Conservation (phyloP, 2,113 vertebrate genomes). For the Isichthys henryi region DNA sequence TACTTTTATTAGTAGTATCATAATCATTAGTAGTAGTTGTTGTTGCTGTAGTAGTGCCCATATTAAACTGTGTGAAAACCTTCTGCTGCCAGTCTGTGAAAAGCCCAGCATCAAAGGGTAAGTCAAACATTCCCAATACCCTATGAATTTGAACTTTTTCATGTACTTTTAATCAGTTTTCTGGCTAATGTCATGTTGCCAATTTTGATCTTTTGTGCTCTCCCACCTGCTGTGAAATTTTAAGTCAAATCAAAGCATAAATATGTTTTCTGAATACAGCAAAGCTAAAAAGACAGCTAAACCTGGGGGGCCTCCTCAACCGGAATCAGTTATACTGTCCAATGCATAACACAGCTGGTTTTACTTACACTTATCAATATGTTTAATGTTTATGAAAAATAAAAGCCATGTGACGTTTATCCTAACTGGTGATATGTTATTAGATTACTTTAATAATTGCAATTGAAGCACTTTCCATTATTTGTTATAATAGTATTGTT, state of each 20-base stretch:
- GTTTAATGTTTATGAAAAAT: neutral
- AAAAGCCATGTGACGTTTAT: neutral
- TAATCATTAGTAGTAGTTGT: neutral
- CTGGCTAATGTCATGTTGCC: neutral
- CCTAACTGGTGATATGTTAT: neutral
- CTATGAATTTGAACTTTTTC: neutral
- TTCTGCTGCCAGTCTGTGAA: neutral
- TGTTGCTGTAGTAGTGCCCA: neutral
- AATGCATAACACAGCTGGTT: neutral
- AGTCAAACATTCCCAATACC: neutral
- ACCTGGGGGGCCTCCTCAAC: neutral
- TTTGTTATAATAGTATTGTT: neutral
- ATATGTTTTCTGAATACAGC: neutral
- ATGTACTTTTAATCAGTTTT: neutral
- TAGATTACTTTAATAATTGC: neutral
- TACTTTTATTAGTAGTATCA: conserved; percentile 26
- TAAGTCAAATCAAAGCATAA: neutral
- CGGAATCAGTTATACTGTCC: neutral
- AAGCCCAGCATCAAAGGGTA: neutral
- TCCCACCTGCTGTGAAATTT: neutral
- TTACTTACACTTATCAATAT: neutral
- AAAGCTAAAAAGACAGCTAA: neutral
- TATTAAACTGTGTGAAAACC: neutral
- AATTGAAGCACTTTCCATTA: neutral
- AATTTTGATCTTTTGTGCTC: neutral